A percentile compares a stretch with the other conserved stretches of the same genome.
Conservation (phyloP, 2,113 vertebrate genomes). For the Glaucidium brasilianum region DNA sequence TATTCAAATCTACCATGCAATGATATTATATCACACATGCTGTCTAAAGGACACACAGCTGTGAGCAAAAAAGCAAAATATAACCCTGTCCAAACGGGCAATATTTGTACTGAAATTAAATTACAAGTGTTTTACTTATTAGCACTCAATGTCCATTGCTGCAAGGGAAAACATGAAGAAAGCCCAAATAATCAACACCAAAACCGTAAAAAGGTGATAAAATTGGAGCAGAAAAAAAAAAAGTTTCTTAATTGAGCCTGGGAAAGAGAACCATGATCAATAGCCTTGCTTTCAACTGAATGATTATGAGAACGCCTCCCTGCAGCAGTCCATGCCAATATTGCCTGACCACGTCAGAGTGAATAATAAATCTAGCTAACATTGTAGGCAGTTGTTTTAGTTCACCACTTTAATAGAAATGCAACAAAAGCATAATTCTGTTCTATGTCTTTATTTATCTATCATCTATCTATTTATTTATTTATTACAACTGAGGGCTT, state of each 20-base stretch:
- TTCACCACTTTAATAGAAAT: constrained; percentile 11
- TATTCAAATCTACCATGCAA: background rate
- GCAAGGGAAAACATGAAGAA: background rate
- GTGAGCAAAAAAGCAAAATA: background rate
- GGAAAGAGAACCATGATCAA: background rate
- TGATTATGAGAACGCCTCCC: background rate
- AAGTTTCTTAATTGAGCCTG: background rate
- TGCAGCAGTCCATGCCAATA: background rate
- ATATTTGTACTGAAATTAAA: background rate
- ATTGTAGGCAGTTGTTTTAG: background rate
- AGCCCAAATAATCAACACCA: background rate
- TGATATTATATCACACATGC: background rate
- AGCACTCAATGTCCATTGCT: background rate
- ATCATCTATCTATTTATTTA: background rate
- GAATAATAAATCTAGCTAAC: constrained; percentile 15
- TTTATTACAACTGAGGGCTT: background rate
- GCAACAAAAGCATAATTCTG: background rate
- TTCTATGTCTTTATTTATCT: background rate
- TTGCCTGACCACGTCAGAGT: background rate
- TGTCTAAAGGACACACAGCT: background rate
- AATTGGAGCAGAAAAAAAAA: background rate
- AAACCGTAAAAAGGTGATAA: background rate
- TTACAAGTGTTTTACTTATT: background rate
- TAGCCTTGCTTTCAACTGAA: background rate
- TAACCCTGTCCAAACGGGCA: background rate